Percentiles rank a stretch among this genome's conserved stretches.
phyloP scores from a whole-genome alignment of 2,797 vertebrate genomes.

The Lerista edwardsae region DNA sequence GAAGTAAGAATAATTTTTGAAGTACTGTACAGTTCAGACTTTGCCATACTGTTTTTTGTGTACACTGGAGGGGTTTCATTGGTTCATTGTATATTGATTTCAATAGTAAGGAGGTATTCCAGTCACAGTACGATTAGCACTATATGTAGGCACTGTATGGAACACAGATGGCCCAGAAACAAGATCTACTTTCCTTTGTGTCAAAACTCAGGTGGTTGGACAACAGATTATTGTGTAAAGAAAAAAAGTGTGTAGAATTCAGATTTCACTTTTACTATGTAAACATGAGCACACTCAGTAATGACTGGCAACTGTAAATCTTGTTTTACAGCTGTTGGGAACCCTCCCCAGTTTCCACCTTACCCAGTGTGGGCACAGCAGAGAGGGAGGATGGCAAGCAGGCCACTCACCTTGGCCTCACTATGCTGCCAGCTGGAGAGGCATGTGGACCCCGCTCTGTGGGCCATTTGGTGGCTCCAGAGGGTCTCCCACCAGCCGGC shows the following conservation, averaged over 20 bases:
- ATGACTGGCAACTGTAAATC: not conserved
- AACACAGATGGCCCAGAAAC: not conserved
- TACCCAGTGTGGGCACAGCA: too few relatives aligned
- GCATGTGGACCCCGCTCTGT: too few relatives aligned
- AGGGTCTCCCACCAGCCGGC: too few relatives aligned
- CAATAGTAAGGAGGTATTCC: not conserved
- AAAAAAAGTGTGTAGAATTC: not conserved
- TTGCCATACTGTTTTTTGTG: slow-evolving; percentile 16
- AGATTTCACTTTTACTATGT: not conserved
- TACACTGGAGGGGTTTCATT: slow-evolving; percentile 1
- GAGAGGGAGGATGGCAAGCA: too few relatives aligned
- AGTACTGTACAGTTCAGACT: slow-evolving; percentile 22
- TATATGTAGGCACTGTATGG: not conserved
- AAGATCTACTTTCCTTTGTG: not conserved
- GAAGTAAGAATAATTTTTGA: slow-evolving; percentile 48
- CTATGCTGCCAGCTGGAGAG: too few relatives aligned
- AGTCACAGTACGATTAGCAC: not conserved
- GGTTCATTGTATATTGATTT: not conserved
- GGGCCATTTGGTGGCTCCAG: too few relatives aligned
- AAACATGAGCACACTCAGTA: not conserved
- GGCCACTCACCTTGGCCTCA: too few relatives aligned
- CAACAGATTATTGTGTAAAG: not conserved
- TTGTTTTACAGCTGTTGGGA: not conserved
- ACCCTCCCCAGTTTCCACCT: too few relatives aligned
- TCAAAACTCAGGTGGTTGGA: not conserved